These are phyloP conservation scores for Lethenteron camtschaticum DNA, from an alignment of 2,113 vertebrate species.

Conservation along the genomic window DNA sequence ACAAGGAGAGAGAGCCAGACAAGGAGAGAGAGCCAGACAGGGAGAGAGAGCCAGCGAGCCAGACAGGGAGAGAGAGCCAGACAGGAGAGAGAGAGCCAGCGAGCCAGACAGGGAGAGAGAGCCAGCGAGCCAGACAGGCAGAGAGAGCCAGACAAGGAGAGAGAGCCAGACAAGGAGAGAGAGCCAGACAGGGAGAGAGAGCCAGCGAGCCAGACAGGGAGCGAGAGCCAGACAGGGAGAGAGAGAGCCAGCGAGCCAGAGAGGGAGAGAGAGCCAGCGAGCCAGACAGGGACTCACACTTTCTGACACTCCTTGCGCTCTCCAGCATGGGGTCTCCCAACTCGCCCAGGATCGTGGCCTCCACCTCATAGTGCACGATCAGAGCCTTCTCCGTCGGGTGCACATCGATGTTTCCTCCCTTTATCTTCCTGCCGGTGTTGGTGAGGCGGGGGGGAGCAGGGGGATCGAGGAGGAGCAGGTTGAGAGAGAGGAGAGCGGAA, in stretches of 20 bases:
- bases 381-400: conserved; percentile 78
- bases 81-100: background rate
- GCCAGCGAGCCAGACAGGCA: too few species aligned
- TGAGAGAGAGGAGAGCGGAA: background rate
- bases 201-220: background rate
- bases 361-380: conserved; percentile 73
- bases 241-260: too few species aligned
- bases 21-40: background rate
- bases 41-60: background rate
- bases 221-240: background rate
- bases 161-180: background rate
- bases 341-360: conserved; percentile 65
- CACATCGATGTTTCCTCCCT: conserved; percentile 63
- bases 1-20: too few species aligned
- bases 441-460: background rate
- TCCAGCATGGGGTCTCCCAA: conserved; percentile 45
- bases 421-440: conserved; percentile 37
- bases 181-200: too few species aligned
- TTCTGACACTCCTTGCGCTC: conserved; percentile 79
- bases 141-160: background rate
- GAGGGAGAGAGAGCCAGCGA: background rate
- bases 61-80: too few species aligned
- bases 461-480: background rate
- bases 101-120: background rate
- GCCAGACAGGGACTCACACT: conserved; percentile 34